Percentiles rank a stretch among this genome's conserved stretches.
These are phyloP conservation scores for Pangasius mekongensis DNA, from an alignment of 2,797 vertebrate species.

Conservation along the genomic window DNA sequence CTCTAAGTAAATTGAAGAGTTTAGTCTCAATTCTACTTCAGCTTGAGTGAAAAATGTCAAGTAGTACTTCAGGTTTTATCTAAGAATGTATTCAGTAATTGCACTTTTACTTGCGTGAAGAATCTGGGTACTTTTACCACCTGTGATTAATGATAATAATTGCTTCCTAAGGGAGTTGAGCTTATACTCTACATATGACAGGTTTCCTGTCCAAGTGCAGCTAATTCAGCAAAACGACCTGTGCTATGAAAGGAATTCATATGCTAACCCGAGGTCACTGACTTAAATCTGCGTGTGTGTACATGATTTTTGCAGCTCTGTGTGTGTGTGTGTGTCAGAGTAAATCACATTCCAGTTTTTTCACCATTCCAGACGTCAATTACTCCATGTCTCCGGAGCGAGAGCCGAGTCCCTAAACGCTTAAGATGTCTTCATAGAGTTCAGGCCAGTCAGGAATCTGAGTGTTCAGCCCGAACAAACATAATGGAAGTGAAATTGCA, in stretches of 20 bases:
- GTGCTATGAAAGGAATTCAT: background rate
- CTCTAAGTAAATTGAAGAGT: background rate
- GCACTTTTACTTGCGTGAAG: background rate
- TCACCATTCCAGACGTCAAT: constrained; percentile 20
- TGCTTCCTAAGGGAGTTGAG: background rate
- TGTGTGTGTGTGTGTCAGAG: background rate
- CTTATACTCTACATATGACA: background rate
- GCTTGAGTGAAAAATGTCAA: background rate
- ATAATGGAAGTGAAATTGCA: constrained; percentile 21
- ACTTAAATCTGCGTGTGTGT: constrained; percentile 6
- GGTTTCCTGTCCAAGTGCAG: background rate
- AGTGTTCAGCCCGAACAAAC: constrained; percentile 28
- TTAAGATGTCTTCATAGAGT: constrained; percentile 33
- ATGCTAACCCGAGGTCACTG: background rate
- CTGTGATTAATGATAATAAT: background rate
- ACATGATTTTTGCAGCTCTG: background rate
- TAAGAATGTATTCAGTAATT: background rate
- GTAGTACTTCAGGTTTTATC: background rate
- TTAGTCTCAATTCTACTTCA: background rate
- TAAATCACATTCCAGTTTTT: constrained; percentile 27
- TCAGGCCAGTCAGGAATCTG: constrained; percentile 34
- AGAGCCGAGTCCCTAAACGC: constrained; percentile 12
- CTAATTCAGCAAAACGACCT: background rate
- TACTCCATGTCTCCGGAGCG: constrained; percentile 12
- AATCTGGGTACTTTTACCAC: background rate